Evolutionary conservation across 2,888 invertebrate genomes (phyloP).

Genomic region (Calameuta pallipes): DNA sequence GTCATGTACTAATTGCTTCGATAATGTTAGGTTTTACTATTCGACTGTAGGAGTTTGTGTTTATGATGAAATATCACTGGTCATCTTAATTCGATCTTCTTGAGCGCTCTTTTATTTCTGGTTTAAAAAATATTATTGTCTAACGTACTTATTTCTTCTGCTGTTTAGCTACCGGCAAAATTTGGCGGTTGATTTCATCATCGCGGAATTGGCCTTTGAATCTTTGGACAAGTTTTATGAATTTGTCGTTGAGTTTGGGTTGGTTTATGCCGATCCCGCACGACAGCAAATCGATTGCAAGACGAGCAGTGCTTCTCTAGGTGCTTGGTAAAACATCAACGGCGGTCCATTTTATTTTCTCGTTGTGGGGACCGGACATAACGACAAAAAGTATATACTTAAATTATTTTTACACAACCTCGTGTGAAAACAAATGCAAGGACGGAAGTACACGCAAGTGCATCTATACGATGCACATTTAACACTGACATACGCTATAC

Average conservation of each 20-base stretch:
- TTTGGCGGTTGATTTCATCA: conserved; percentile 88
- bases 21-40: no score
- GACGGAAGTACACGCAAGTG: no score
- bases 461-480: no score
- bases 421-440: no score
- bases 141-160: conserved; percentile 65
- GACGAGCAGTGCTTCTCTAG: conserved; percentile 71
- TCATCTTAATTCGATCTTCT: conserved; percentile 17
- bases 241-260: conserved; percentile 86
- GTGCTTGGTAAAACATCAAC: conserved; percentile 56
- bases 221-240: conserved; percentile 85
- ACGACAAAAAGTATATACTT: background rate
- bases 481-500: no score
- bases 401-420: no score
- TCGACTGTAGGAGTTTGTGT: no score
- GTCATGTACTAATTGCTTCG: no score
- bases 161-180: conserved; percentile 92
- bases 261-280: conserved; percentile 77
- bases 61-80: background rate
- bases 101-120: conserved; percentile 24
- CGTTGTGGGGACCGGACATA: background rate
- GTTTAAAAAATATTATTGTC: conserved; percentile 57
- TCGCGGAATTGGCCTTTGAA: conserved; percentile 89
- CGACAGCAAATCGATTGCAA: conserved; percentile 91
- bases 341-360: background rate